Evolutionary conservation across 1,140 invertebrate species (phyloP).

Genomic region (Aphelenchoides besseyi): DNA sequence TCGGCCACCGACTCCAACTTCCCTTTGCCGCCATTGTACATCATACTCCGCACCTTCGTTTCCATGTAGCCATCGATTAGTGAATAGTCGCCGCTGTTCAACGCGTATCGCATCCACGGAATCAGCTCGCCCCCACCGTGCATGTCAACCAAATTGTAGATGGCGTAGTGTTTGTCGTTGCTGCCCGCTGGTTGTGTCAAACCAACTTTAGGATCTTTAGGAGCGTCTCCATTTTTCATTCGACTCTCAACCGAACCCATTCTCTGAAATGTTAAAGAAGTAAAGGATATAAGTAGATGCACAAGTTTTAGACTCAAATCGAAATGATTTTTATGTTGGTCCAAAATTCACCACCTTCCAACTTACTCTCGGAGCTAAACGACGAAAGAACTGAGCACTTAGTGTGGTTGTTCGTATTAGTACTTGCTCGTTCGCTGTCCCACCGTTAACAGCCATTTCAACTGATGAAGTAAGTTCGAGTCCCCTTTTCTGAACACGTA

Average conservation of each 20-base stretch:
- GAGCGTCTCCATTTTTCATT: not conserved
- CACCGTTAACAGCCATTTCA: not conserved
- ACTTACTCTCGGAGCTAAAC: not conserved
- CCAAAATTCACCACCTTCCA: not conserved
- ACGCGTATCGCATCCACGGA: constrained; percentile 60
- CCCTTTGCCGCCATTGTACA: constrained; percentile 61
- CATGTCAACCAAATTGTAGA: constrained; percentile 23
- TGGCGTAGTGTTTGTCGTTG: constrained; percentile 8
- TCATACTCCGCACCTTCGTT: constrained; percentile 28
- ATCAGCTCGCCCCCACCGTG: constrained; percentile 54
- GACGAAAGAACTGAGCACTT: not conserved
- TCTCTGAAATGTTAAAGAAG: not conserved
- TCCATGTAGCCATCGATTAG: constrained; percentile 46
- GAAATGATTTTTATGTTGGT: not conserved
- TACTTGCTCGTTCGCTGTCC: not conserved
- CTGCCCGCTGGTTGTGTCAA: not conserved
- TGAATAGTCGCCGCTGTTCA: constrained; percentile 56
- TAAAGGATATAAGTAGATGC: not conserved
- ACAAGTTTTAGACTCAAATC: not conserved
- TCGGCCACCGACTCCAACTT: constrained; percentile 58
- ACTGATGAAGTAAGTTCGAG: not conserved
- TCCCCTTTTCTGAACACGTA: not conserved
- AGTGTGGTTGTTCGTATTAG: not conserved
- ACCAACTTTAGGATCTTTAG: not conserved
- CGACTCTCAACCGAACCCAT: not conserved